Conservation (phyloP, 2,888 invertebrate genomes). For the Slavum lentiscoides region DNA sequence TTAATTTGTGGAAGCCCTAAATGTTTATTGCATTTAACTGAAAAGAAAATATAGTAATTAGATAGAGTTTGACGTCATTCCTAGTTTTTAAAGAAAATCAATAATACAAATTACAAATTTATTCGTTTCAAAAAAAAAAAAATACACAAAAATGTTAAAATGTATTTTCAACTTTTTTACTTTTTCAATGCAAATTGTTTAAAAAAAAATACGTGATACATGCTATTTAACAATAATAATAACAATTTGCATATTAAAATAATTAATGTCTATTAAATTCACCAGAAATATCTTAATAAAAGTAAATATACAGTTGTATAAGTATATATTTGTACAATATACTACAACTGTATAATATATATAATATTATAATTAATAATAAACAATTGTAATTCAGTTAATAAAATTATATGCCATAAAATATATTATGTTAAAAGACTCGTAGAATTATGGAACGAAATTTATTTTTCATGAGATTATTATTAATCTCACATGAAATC, state of each 20-base stretch:
- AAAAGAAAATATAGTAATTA: background rate
- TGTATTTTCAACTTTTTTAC: background rate
- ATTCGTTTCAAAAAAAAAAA: background rate
- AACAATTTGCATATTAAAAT: background rate
- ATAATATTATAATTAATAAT: too few relatives aligned
- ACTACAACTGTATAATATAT: too few relatives aligned
- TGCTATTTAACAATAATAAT: background rate
- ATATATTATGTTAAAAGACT: too few relatives aligned
- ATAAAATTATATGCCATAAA: too few relatives aligned
- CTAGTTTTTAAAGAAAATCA: background rate
- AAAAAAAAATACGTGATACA: background rate
- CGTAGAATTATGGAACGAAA: too few relatives aligned
- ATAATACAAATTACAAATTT: background rate
- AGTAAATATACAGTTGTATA: background rate
- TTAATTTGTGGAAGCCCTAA: constrained; percentile 38
- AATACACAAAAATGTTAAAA: too few relatives aligned
- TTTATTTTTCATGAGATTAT: too few relatives aligned
- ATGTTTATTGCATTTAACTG: background rate
- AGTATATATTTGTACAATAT: too few relatives aligned
- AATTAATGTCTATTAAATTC: too few relatives aligned
- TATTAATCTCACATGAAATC: too few relatives aligned
- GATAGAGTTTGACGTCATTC: background rate
- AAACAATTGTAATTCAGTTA: too few relatives aligned
- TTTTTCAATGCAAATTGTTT: background rate
- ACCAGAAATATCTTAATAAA: background rate